Base-by-base conservation (phyloP, 2,797 vertebrate genomes). In the Sebastes taczanowskii region DNA sequence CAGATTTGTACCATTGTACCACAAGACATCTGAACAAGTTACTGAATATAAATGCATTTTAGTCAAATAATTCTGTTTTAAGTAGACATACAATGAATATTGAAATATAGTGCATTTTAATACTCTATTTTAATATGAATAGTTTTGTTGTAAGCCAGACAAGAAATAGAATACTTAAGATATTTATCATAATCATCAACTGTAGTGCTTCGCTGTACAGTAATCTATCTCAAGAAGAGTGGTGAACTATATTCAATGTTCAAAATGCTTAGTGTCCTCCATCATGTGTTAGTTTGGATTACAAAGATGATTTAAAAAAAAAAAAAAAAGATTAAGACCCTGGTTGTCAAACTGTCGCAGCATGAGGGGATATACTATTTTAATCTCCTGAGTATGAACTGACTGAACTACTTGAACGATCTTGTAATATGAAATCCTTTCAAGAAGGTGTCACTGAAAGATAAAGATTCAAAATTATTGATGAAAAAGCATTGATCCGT, bases 401-500 rank as follows among this genome's bases (percentile, higher is more conserved):
- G 62, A 82, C 58, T 71, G 59, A 18, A 58, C 42, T 70, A 68
- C 56, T 70, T 70, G 23, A 71, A 81, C 18, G 25, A 74, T 74
- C 13, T 32, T 25, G 22, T 55, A 18, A 49, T 20, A 59, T 70
- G 20, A 80, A 74, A 72, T 84, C 62, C 25, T 63, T 67, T 67
- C 11, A 35, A 68, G 38, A 77, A 32, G 56, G 22, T 67, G 46
- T 46, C 34, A 34, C 25, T 34, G 38, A 69, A 79, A 76, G 56
- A 79, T 59, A 78, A 38, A 84, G 66, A 80, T 90, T 84, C 75
- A 22, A 84, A 84, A 80, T 72, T 68, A 85, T 85, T 85, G 84
- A 88, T 93, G 71, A 70, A 32, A 84, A 83, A 73, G 23, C 75
- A 77, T 18, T 53, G 73, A 84, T 88, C 74, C 32, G 11, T 69